Percentiles rank a stretch among this genome's conserved stretches.
Evolutionary conservation across 2,797 vertebrate species (phyloP).

Genomic region (Pogoniulus pusillus): DNA sequence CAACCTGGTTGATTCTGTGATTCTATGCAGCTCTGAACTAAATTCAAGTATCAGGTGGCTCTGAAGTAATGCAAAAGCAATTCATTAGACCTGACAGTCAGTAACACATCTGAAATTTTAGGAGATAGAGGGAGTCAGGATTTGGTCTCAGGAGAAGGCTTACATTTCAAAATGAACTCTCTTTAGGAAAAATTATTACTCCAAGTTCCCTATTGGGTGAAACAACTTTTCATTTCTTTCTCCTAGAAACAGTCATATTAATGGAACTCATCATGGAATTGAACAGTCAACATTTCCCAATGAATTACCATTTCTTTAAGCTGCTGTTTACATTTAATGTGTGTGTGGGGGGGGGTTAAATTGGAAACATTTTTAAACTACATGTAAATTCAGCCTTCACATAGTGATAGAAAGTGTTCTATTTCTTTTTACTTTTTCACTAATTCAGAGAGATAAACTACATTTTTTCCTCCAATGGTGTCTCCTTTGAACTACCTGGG

Average conservation of each 20-base stretch:
- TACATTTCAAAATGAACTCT: neutral
- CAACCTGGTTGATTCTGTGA: too few species aligned
- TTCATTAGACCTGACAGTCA: neutral
- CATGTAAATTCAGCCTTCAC: neutral
- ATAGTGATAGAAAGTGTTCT: neutral
- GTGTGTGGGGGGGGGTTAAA: too few species aligned
- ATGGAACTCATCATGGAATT: neutral
- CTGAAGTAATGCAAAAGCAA: neutral
- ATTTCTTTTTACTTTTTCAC: neutral
- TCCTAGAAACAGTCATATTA: neutral
- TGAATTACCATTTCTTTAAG: too few species aligned
- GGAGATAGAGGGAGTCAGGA: neutral
- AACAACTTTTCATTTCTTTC: neutral
- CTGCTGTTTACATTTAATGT: too few species aligned
- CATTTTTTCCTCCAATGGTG: neutral
- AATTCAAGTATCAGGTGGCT: neutral
- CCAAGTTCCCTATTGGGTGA: neutral
- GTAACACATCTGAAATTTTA: neutral
- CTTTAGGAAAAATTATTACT: neutral
- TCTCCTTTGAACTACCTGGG: neutral
- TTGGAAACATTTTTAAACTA: too few species aligned
- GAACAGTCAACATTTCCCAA: neutral
- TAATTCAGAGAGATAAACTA: neutral
- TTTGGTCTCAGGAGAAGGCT: neutral
- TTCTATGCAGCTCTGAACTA: neutral